These are phyloP conservation scores for Rissa tridactyla DNA, from an alignment of 2,113 vertebrate species.

Conservation along the genomic window DNA sequence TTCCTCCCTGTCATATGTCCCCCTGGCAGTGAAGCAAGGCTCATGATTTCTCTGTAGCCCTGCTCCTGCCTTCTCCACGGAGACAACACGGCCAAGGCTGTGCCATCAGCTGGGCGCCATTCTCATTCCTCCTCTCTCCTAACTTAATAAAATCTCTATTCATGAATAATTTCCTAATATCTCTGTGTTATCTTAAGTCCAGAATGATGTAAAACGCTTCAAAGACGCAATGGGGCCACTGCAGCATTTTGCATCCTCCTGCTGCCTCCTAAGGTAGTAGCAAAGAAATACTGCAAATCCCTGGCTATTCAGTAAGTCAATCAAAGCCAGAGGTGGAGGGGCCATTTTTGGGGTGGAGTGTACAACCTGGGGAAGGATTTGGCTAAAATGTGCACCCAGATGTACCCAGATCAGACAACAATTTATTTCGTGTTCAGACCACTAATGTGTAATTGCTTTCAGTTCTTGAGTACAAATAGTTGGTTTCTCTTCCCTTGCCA, in stretches of 20 bases:
- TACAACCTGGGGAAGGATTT: background rate
- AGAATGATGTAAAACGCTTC: background rate
- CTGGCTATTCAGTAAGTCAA: background rate
- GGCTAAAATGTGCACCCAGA: background rate
- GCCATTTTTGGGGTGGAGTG: fast-evolving
- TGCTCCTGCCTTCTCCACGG: background rate
- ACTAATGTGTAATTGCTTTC: background rate
- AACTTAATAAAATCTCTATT: background rate
- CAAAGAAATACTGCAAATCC: background rate
- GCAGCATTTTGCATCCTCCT: background rate
- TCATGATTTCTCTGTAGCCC: background rate
- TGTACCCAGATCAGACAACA: background rate
- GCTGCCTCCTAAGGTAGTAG: background rate
- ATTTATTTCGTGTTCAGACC: background rate
- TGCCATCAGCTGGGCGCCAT: background rate
- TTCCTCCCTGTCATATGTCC: background rate
- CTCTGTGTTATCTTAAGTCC: background rate
- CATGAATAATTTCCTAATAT: background rate
- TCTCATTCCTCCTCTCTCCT: background rate
- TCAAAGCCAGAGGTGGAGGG: background rate
- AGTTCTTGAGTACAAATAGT: background rate
- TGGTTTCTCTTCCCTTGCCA: background rate
- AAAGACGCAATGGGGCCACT: background rate
- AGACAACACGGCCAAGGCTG: background rate
- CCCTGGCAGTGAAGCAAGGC: background rate